Evolutionary conservation across 2,113 vertebrate species (phyloP), one percentile per base, ranked within the genome.

Genomic region (Myotis davidii): DNA sequence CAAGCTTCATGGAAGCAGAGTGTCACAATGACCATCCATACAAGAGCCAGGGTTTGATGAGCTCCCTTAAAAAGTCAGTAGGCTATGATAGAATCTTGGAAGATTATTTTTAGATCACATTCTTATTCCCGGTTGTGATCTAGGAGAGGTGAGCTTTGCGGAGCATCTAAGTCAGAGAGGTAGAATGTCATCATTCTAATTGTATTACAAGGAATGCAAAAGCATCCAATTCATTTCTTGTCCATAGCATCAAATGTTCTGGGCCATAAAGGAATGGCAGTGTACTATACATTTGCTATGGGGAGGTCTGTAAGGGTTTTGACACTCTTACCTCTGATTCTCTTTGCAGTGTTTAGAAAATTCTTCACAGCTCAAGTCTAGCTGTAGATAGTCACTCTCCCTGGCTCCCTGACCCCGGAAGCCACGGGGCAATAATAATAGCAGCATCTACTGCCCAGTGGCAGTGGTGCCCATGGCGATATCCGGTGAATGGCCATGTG

Each of bases 161-260:
- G 70, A 4, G 16, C 76, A 20, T 69, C 27, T 79, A 32, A 83
- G 9, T 18, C 74, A 13, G 39, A 79, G 9, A 70, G 10, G 3
- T 56, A 5, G 14, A 67, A 18, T 3, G 77, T 88, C 42, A 39
- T 65, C 45, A 45, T 88, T 77, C 39, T 88, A 64, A 90, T 77
- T 84, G 77, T 54, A 81, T 91, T 91, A 79, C 18, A 37, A 92
- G 70, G 18, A 74, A 91, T 50, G 6, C 11, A 92, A 90, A 94
- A 61, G 11, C 21, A 18, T 65, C 79, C n/a, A 64, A 2, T 79
- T 77, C 17, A 42, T 34, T 59, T 87, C 69, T 91, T 82, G 27
- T 85, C 69, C 25, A 92, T 2, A 39, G 50, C 37, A 88, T 76
- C 42, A 69, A 85, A 82, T 65, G 25, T 81, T 73, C 77, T 70